phyloP scores from a whole-genome alignment of 2,113 vertebrate genomes.

The Mesoclemmys tuberculata region DNA sequence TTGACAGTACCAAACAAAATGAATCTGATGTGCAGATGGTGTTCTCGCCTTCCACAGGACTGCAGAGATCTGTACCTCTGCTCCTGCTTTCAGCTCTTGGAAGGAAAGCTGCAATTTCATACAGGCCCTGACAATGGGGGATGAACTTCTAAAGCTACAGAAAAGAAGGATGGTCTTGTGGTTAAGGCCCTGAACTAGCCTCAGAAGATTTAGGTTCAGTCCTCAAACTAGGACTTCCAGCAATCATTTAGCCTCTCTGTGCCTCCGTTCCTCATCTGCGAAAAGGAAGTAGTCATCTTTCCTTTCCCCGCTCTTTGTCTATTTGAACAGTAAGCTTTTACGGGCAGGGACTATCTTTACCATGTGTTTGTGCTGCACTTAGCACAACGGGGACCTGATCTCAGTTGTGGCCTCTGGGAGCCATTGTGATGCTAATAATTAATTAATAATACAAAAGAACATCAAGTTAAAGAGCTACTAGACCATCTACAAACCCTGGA shows the following conservation, averaged over 20 bases:
- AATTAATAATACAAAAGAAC: neutral
- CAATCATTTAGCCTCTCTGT: neutral
- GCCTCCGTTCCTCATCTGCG: neutral
- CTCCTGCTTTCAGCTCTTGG: neutral
- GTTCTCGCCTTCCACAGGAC: neutral
- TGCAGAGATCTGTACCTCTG: neutral
- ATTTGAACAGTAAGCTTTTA: neutral
- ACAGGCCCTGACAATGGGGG: neutral
- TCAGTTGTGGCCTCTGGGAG: neutral
- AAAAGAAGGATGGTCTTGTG: neutral
- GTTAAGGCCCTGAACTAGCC: fast-evolving
- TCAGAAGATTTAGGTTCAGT: fast-evolving
- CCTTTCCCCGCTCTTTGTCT: neutral
- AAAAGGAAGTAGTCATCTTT: neutral
- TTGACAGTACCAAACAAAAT: too few relatives aligned
- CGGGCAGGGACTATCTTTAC: neutral
- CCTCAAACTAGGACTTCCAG: neutral
- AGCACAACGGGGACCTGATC: neutral
- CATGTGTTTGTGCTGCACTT: neutral
- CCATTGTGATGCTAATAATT: slow-evolving; percentile 46
- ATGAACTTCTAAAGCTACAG: fast-evolving
- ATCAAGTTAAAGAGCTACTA: neutral
- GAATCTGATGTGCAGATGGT: neutral
- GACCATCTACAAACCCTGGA: neutral
- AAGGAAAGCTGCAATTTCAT: fast-evolving